phyloP scores from a whole-genome alignment of 2,888 invertebrate species.

The Synergus gifuensis region DNA sequence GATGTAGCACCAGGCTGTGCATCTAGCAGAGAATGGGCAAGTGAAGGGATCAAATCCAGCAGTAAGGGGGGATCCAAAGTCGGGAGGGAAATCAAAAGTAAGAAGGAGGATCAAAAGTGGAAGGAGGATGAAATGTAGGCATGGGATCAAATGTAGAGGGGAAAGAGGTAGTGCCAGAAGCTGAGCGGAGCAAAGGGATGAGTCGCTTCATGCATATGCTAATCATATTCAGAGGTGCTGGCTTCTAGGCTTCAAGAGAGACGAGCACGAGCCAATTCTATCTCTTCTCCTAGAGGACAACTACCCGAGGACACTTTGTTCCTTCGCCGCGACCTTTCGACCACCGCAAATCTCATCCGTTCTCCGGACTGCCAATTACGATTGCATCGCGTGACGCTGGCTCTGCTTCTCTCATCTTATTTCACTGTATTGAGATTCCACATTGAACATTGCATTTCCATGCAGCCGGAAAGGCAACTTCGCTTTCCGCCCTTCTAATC shows the following conservation, averaged over 20 bases:
- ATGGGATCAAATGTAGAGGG: conserved; percentile 41
- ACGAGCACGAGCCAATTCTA: conserved; percentile 63
- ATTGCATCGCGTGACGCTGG: conserved; percentile 44
- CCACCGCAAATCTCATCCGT: conserved; percentile 53
- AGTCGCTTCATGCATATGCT: conserved; percentile 73
- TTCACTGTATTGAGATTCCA: conserved; percentile 18
- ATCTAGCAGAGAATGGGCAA: conserved; percentile 21
- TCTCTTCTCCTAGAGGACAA: conserved; percentile 45
- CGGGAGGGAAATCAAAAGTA: conserved; percentile 40
- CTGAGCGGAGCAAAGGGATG: conserved; percentile 53
- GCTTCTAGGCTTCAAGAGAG: conserved; percentile 61
- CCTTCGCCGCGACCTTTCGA: conserved; percentile 54
- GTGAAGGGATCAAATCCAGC: conserved; percentile 31
- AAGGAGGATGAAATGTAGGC: conserved; percentile 46
- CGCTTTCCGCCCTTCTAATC: conserved; percentile 26
- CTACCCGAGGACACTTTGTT: conserved; percentile 49
- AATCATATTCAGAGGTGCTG: conserved; percentile 71
- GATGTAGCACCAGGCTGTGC: conserved; percentile 58
- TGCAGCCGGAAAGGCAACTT: conserved; percentile 34
- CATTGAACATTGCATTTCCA: conserved; percentile 28
- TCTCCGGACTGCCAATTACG: conserved; percentile 58
- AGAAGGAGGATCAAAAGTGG: conserved; percentile 11
- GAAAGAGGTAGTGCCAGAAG: conserved; percentile 44
- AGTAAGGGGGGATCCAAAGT: conserved; percentile 42
- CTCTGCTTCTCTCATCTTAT: conserved; percentile 2